These are phyloP conservation scores for Glossophaga mutica DNA, from an alignment of 2,797 vertebrate genomes.

Conservation along the genomic window DNA sequence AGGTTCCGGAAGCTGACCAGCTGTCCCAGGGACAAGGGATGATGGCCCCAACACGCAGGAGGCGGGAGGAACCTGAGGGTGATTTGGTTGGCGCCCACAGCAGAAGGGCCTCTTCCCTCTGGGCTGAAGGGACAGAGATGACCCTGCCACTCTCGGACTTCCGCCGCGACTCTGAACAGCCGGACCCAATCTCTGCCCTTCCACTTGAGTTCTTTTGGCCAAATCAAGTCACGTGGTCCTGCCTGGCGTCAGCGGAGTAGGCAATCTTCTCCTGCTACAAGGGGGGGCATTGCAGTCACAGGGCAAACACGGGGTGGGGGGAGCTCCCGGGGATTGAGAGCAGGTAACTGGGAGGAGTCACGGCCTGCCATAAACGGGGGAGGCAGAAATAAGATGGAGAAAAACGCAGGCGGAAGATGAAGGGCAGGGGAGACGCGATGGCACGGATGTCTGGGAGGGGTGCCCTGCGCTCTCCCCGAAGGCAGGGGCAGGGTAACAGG, in stretches of 20 bases:
- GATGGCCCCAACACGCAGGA: no score
- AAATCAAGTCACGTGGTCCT: not conserved
- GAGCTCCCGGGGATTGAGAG: fast-evolving
- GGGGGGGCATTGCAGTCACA: fast-evolving
- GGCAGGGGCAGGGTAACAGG: fast-evolving
- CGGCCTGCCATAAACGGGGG: fast-evolving
- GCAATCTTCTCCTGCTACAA: not conserved
- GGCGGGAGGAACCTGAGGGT: not conserved
- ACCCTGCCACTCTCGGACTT: no score
- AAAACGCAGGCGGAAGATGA: not conserved
- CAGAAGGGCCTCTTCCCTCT: not conserved
- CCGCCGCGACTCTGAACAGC: fast-evolving
- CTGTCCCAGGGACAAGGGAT: not conserved
- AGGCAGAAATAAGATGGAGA: not conserved
- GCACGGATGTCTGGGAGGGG: fast-evolving
- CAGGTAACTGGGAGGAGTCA: no score
- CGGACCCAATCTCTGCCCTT: not conserved
- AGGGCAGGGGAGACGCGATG: fast-evolving
- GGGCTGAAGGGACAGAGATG: not conserved
- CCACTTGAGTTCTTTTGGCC: not conserved
- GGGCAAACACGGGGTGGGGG: not conserved
- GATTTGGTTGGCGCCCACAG: not conserved
- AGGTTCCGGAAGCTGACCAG: not conserved
- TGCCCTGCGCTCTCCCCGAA: fast-evolving
- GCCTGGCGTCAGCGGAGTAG: not conserved